Evolutionary conservation across 2,888 invertebrate genomes (phyloP), one percentile per base, ranked within the genome.

Genomic region (Hydraecia micacea): DNA sequence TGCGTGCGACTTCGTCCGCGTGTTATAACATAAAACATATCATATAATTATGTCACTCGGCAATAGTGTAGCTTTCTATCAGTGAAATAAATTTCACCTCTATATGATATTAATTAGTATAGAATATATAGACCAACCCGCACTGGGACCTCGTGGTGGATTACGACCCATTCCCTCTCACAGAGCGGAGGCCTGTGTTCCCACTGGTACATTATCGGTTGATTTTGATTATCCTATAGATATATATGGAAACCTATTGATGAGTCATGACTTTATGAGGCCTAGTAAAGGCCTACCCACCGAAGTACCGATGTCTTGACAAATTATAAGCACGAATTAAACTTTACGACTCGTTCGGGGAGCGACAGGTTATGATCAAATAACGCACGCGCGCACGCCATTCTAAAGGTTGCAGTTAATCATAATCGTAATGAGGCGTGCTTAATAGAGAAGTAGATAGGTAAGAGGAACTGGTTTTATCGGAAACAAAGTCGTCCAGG

Each of bases 301-400:
- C 46, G 39, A 58, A 60, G 58, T 39, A 67, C 49, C 60, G 15
- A 63, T 83, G 60, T 60, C 32, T 58, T 62, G 75, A 77, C 76
- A 75, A 79, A 86, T 75, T 42, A 77, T 65, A 25, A 25, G 55
- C 60, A 62, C 39, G 58, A 60, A 69, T 58, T 68, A 77, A 79
- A 80, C 25, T 84, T 84, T 79, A 87, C 55, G 77, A 79, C 49
- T 81, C 49, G 72, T 73, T 79, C 65, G 46, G 49, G 76, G 58
- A 87, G 60, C 55, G 75, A 75, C 77, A 75, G 75, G 77, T 80
- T 86, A 76, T 74, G 65, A 73, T 73, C 69, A 77, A 83, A 79
- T 71, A 71, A 49, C 13, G 75, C 60, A 73, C 49, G 52, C 2
- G 69, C 79, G 67, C 79, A 85, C 58, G 71, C 46, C 11, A 49